A percentile compares a stretch with the other conserved stretches of the same genome.
phyloP scores from a whole-genome alignment of 2,113 vertebrate species.

The Narcine bancroftii region DNA sequence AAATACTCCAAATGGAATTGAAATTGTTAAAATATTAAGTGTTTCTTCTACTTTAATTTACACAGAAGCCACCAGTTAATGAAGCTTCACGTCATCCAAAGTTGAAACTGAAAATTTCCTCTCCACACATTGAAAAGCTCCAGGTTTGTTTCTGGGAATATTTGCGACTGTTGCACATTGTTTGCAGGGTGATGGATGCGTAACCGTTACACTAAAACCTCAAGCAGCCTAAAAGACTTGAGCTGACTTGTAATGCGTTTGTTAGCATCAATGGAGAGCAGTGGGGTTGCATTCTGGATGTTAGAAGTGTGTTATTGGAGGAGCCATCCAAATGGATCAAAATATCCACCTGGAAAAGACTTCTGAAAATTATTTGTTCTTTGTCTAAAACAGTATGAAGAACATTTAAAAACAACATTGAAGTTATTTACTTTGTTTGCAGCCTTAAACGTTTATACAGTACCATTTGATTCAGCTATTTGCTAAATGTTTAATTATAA shows the following conservation, averaged over 20 bases:
- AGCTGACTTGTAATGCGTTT: neutral
- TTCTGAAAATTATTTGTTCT: neutral
- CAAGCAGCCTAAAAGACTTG: neutral
- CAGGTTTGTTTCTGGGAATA: constrained; percentile 51
- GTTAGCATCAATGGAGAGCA: neutral
- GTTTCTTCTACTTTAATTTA: constrained; percentile 36
- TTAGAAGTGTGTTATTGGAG: neutral
- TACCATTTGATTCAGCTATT: neutral
- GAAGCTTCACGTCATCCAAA: constrained; percentile 48
- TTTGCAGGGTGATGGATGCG: neutral
- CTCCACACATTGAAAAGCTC: constrained; percentile 67
- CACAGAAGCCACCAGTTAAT: constrained; percentile 54
- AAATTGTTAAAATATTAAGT: too few species aligned
- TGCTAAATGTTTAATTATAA: neutral
- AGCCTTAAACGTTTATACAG: neutral
- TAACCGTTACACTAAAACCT: neutral
- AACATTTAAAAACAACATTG: neutral
- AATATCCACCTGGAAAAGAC: neutral
- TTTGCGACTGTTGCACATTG: neutral
- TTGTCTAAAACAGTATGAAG: neutral
- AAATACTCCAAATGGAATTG: too few species aligned
- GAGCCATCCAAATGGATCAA: neutral
- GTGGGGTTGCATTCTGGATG: neutral
- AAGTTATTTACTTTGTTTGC: neutral
- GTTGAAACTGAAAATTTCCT: constrained; percentile 63